Evolutionary conservation across 2,113 vertebrate species (phyloP), one percentile per base, ranked within the genome.

Genomic region (Bungarus multicinctus): DNA sequence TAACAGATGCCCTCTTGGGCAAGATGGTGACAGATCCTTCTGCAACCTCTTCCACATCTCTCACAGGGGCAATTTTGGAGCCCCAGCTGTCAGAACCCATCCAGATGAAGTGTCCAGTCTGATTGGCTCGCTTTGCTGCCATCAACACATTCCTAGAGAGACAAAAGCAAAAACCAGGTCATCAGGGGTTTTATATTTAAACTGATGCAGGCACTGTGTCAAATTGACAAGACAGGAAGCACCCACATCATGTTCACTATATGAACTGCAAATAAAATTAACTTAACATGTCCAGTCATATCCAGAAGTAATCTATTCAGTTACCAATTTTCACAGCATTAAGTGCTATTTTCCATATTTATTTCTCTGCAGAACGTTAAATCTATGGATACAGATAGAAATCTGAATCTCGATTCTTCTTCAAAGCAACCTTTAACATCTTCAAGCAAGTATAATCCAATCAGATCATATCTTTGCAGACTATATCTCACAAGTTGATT

Each of bases 31-130:
- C 98, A 0, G 99, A 98, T 0, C 99, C 99, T 96, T 99, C 99
- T 0, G 99, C 99, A 97, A 99, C 99, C 94, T 99, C 99, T 95
- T 99, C 99, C 95, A 99, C 98, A 96, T 98, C 98, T 93, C 99
- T 97, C 87, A 99, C 98, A 0, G 99, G 99, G 10, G 98, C 94
- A 0, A 98, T 99, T 97, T 99, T 99, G 95, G 99, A 99, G 89
- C 99, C 99, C 99, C 99, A 99, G 97, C 99, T 99, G 97, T 99
- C 99, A 0, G 99, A 99, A 85, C 99, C 99, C 94, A 99, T 99
- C 99, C 99, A 99, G 97, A 99, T 98, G 97, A 99, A 99, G 94
- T 99, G 99, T 5, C 98, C 98, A 0, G 98, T 99, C 97, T 99
- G 98, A 96, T 99, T 99, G 2, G 99, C 99, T 94, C 97, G 98